A percentile compares a stretch with the other conserved stretches of the same genome.
Conservation (phyloP, 1,140 invertebrate species). For the Diorhabda elongata region DNA sequence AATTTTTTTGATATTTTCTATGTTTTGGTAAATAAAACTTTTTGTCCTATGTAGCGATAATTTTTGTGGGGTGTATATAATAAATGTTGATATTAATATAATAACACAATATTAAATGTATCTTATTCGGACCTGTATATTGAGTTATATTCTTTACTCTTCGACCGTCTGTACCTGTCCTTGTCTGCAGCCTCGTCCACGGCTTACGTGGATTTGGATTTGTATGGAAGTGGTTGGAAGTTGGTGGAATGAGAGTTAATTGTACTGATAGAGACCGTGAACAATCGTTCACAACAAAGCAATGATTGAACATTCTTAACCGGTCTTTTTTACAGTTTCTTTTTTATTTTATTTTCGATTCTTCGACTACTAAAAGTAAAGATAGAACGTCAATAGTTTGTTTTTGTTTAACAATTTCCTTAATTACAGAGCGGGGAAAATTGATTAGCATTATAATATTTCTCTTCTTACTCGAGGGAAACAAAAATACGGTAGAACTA, state of each 20-base stretch:
- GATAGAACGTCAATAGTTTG: background rate
- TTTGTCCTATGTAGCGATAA: too few species aligned
- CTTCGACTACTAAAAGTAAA: background rate
- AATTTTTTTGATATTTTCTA: too few species aligned
- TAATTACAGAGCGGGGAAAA: constrained; percentile 3
- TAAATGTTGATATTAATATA: too few species aligned
- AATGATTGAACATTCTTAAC: background rate
- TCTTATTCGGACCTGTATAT: too few species aligned
- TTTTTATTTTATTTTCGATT: too few species aligned
- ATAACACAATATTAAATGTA: too few species aligned
- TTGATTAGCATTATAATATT: background rate
- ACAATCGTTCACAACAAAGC: background rate
- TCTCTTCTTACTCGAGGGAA: too few species aligned
- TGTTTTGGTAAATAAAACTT: too few species aligned
- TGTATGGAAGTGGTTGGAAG: constrained; percentile 7
- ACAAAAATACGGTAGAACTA: too few species aligned
- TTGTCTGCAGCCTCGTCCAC: constrained; percentile 13
- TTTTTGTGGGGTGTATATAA: too few species aligned
- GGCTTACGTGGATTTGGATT: constrained; percentile 7
- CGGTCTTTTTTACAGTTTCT: background rate
- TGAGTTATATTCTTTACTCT: background rate
- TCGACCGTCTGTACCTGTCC: constrained; percentile 11
- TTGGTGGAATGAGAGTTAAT: constrained; percentile 3
- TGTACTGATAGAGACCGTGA: background rate
- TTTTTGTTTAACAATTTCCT: background rate